Conservation (phyloP, 92 coral and sea anemone species). For the Siderastrea radians region DNA sequence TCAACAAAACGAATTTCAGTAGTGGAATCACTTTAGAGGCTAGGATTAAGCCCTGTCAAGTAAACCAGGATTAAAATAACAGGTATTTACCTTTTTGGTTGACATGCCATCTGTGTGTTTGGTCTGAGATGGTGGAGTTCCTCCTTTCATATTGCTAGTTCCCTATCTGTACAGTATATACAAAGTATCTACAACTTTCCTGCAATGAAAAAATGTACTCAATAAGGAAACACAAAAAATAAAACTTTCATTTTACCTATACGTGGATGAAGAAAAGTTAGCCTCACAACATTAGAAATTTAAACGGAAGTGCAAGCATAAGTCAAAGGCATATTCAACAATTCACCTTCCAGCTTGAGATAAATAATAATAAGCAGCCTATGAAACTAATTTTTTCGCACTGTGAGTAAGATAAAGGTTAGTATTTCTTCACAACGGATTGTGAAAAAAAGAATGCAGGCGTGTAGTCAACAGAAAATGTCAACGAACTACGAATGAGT, state of each 20-base stretch:
- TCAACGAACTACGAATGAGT: slow-evolving; percentile 50
- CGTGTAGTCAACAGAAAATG: slow-evolving; percentile 38
- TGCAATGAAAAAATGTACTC: slow-evolving; percentile 29
- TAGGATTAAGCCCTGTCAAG: not conserved
- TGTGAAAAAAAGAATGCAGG: not conserved
- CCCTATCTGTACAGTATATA: slow-evolving; percentile 85
- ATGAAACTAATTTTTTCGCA: not conserved
- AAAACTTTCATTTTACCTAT: not conserved
- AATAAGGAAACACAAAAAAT: not conserved
- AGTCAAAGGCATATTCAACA: slow-evolving; percentile 26
- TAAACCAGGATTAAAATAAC: not conserved
- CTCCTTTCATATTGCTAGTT: slow-evolving; percentile 84
- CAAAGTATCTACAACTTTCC: slow-evolving; percentile 99
- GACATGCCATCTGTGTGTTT: slow-evolving; percentile 72
- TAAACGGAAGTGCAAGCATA: slow-evolving; percentile 40
- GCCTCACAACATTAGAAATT: not conserved
- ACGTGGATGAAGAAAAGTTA: not conserved
- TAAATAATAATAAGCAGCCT: not conserved
- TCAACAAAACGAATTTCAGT: not conserved
- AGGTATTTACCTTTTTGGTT: slow-evolving; percentile 69
- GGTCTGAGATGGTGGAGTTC: slow-evolving; percentile 73
- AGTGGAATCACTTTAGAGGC: not conserved
- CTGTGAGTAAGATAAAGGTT: not conserved
- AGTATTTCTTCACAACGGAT: not conserved
- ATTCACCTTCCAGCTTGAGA: not conserved